Evolutionary conservation across 2,888 invertebrate species (phyloP).

Genomic region (Aphodius granarius): DNA sequence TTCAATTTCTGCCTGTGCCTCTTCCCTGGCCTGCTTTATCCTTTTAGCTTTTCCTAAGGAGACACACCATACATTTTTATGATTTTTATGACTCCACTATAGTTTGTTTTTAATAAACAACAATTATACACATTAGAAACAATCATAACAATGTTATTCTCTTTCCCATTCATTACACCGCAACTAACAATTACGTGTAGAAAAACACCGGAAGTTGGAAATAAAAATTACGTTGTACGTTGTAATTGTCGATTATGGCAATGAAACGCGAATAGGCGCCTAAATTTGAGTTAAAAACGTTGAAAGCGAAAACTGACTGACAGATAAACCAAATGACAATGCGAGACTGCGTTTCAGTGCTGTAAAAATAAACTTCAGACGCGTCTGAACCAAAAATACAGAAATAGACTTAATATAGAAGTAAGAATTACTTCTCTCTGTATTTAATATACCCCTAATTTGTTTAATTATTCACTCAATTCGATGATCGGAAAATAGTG

Average conservation of each 20-base stretch:
- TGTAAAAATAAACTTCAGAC: not conserved
- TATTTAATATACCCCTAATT: too few relatives aligned
- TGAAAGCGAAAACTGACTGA: not conserved
- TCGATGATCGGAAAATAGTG: not conserved
- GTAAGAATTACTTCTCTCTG: too few relatives aligned
- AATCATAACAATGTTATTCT: not conserved
- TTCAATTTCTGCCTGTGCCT: constrained; percentile 52
- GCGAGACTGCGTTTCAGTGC: not conserved
- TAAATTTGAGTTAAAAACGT: not conserved
- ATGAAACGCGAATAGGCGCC: not conserved
- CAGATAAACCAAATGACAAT: not conserved
- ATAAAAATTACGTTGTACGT: not conserved
- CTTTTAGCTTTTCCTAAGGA: constrained; percentile 49
- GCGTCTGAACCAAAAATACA: not conserved
- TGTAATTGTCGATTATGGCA: too few relatives aligned
- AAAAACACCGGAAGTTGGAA: not conserved
- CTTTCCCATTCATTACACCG: not conserved
- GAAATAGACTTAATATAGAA: not conserved
- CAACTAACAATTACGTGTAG: not conserved
- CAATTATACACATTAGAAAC: not conserved
- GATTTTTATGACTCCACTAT: too few relatives aligned
- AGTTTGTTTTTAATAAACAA: too few relatives aligned
- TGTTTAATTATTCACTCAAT: too few relatives aligned
- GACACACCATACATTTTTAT: too few relatives aligned
- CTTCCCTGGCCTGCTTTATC: constrained; percentile 52